Conservation (phyloP, 2,888 invertebrate genomes). For the Acleris cristana region DNA sequence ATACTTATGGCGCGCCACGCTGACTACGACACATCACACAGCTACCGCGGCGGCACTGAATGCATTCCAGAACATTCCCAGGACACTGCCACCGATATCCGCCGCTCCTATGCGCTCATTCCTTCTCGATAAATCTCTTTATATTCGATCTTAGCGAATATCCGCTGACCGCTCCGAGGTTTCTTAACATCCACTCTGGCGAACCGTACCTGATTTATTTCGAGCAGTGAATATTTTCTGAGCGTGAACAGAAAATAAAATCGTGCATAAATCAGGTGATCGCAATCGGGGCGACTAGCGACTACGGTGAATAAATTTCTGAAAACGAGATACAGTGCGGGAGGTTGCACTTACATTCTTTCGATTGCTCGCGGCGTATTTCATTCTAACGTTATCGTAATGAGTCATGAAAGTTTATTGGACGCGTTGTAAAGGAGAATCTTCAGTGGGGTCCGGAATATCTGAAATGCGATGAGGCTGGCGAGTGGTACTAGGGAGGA, state of each 20-base stretch:
- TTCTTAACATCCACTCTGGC: conserved; percentile 40
- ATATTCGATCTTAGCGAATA: conserved; percentile 55
- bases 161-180: conserved; percentile 59
- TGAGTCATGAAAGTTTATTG: conserved; percentile 73
- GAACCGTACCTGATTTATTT: conserved; percentile 34
- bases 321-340: conserved; percentile 50
- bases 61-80: conserved; percentile 56
- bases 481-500: conserved; percentile 49
- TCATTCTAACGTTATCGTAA: conserved; percentile 73
- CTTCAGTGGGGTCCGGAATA: conserved; percentile 56
- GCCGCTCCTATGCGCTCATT: conserved; percentile 47
- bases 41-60: conserved; percentile 48
- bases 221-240: conserved; percentile 54
- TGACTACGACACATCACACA: conserved; percentile 57
- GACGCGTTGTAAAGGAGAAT: conserved; percentile 65
- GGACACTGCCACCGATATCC: conserved; percentile 50
- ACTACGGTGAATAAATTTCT: conserved; percentile 57
- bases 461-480: conserved; percentile 52
- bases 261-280: conserved; percentile 61
- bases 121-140: conserved; percentile 59
- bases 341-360: conserved; percentile 57
- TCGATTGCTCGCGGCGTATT: conserved; percentile 64
- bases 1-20: conserved; percentile 57
- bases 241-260: conserved; percentile 49
- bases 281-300: conserved; percentile 53